Percentiles rank a stretch among this genome's conserved stretches.
phyloP scores from a whole-genome alignment of 2,797 vertebrate genomes.

The Clarias laeviceps region DNA sequence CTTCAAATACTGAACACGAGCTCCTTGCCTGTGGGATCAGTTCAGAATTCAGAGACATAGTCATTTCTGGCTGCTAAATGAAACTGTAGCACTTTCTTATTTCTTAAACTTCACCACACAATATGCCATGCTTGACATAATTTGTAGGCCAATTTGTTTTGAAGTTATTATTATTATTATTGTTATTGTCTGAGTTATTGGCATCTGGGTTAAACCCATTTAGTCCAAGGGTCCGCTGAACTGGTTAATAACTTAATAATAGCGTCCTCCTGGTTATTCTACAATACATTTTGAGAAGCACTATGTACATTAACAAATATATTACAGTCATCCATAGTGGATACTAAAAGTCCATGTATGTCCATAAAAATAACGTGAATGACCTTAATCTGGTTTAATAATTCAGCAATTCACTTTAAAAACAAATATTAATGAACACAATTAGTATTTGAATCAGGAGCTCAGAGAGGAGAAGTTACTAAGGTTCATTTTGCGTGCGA shows the following conservation, averaged over 20 bases:
- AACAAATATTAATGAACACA: too few relatives aligned
- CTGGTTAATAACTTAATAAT: background rate
- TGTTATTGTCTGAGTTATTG: background rate
- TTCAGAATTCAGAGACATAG: background rate
- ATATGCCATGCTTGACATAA: background rate
- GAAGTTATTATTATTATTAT: background rate
- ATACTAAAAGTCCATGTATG: background rate
- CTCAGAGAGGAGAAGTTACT: background rate
- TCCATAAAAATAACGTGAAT: background rate
- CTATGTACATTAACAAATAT: background rate
- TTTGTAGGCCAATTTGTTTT: background rate
- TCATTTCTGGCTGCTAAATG: background rate
- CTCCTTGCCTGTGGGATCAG: background rate
- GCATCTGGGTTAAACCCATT: background rate
- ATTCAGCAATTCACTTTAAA: background rate
- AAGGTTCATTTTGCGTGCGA: conserved; percentile 12
- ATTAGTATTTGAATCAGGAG: background rate
- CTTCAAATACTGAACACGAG: background rate
- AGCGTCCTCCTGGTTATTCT: background rate
- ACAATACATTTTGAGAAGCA: background rate
- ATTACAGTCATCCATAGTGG: background rate
- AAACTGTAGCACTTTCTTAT: background rate
- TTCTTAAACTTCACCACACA: background rate
- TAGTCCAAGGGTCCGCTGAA: background rate
- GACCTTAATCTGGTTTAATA: background rate